Percentiles rank a stretch among this genome's conserved stretches.
Conservation (phyloP, 2,888 invertebrate species). For the Parapristionchus giblindavisi region DNA sequence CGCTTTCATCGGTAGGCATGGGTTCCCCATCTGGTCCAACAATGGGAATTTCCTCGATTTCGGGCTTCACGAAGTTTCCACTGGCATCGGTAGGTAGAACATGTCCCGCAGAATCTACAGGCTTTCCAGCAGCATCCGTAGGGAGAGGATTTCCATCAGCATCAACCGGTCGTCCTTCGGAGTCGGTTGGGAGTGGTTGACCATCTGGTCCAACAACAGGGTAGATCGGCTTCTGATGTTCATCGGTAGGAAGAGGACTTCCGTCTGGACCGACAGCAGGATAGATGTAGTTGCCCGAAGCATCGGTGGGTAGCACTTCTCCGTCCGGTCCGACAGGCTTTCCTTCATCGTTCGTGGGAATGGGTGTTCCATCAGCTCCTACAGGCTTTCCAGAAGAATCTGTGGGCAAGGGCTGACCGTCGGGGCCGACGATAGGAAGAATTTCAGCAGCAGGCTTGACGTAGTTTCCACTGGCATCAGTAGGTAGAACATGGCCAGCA, state of each 20-base stretch:
- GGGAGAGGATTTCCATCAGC: constrained; percentile 45
- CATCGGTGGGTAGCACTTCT: constrained; percentile 49
- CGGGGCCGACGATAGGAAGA: constrained; percentile 44
- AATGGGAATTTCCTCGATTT: constrained; percentile 40
- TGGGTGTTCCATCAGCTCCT: constrained; percentile 44
- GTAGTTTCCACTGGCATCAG: constrained; percentile 47
- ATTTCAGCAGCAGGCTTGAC: constrained; percentile 44
- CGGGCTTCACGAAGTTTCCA: constrained; percentile 42
- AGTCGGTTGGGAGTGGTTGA: constrained; percentile 46
- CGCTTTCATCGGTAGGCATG: constrained; percentile 43
- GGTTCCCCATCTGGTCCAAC: constrained; percentile 43
- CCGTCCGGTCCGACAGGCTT: constrained; percentile 47
- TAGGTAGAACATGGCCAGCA: constrained; percentile 45
- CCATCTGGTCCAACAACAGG: constrained; percentile 49
- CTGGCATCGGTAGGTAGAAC: constrained; percentile 45
- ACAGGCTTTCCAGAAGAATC: constrained; percentile 44
- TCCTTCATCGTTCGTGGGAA: constrained; percentile 15
- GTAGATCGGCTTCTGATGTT: constrained; percentile 40
- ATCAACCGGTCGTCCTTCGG: constrained; percentile 30
- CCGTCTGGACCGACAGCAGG: constrained; percentile 47
- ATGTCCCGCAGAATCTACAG: constrained; percentile 42
- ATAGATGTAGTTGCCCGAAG: constrained; percentile 41
- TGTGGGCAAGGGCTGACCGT: constrained; percentile 50
- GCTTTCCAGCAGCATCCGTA: constrained; percentile 42
- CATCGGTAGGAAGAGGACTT: constrained; percentile 42